Base-by-base conservation (phyloP, 1,140 invertebrate genomes). In the Drosophila suzukii region DNA sequence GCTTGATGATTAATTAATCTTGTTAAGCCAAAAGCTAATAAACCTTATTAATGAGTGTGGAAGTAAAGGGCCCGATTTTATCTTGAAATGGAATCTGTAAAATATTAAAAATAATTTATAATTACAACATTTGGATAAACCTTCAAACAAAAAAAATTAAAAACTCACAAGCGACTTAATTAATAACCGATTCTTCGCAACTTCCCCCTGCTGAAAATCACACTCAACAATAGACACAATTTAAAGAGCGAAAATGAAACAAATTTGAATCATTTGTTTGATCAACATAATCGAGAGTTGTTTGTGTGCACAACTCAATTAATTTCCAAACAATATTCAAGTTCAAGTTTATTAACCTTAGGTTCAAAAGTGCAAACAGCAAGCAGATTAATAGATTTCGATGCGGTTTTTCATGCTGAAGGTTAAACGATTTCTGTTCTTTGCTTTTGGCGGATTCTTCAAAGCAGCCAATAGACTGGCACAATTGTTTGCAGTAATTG, bases 271-370 rank as follows among this genome's bases (percentile, higher is more conserved):
- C 17, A 76, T 50, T 75, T 76, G 34, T 70, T 53, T 32, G 43
- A 53, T 70, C 47, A 38, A 36, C 43, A 68, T 36, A 55, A 44
- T 79, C 57, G 50, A 51, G 61, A 54, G 74, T 43, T 56, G 68
- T 58, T 57, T 71, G 53, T 50, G 51, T 49, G 43, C 36, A 78
- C 58, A 68, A 75, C 77, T 79, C 63, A 75, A 78, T 82, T 82
- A 83, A 75, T 74, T 68, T 67, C 56, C 66, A 49, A 82, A 60
- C 68, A 82, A 58, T 58, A 66, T 65, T 85, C 77, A 85, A 85
- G 81, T 81, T 85, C 66, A 81, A 78, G 81, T 84, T 85, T 81
- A 85, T 81, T 84, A 58, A 84, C 81, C 81, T 68, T 60, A 66
- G 32, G 73, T 58, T 60, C 59, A 79, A 72, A 79, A 72, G 71